These are phyloP conservation scores for Phacellophora camtschatica DNA, from an alignment of 30 jellyfish, hydroid and myxozoan species.

Conservation along the genomic window DNA sequence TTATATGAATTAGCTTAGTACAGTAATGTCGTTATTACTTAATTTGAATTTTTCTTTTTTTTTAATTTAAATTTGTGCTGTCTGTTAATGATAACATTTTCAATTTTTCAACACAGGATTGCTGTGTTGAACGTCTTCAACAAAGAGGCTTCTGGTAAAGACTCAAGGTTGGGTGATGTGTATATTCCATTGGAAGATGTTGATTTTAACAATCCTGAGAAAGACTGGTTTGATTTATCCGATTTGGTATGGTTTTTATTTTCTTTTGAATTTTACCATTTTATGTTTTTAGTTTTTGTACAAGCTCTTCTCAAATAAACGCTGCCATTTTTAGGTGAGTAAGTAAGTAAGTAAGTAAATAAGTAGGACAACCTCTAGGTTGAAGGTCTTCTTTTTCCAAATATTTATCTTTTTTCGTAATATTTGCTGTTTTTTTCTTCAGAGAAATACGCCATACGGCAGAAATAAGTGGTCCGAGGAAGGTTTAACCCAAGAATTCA, in stretches of 20 bases:
- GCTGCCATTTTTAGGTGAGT: no score
- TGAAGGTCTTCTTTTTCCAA: no score
- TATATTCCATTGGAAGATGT: constrained; percentile 68
- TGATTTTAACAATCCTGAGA: neutral
- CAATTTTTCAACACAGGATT: constrained; percentile 12
- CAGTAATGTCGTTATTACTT: no score
- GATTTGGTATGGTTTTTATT: constrained; percentile 70
- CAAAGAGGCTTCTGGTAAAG: constrained; percentile 67
- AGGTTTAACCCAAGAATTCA: constrained; percentile 87
- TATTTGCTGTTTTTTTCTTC: no score
- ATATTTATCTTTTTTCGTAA: no score
- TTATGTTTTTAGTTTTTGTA: neutral
- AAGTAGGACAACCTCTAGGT: no score
- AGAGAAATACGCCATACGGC: constrained; percentile 82
- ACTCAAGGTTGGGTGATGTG: constrained; percentile 85
- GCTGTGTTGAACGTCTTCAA: constrained; percentile 67
- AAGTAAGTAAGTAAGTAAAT: no score
- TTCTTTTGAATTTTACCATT: neutral
- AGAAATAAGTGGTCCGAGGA: constrained; percentile 90
- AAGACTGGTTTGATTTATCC: constrained; percentile 34
- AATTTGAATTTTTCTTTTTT: no score
- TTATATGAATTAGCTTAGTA: no score
- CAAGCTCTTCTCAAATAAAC: no score
- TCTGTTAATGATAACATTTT: neutral
- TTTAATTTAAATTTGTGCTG: no score